Conservation (phyloP, 2,797 vertebrate species). For the Hippocampus kuda region DNA sequence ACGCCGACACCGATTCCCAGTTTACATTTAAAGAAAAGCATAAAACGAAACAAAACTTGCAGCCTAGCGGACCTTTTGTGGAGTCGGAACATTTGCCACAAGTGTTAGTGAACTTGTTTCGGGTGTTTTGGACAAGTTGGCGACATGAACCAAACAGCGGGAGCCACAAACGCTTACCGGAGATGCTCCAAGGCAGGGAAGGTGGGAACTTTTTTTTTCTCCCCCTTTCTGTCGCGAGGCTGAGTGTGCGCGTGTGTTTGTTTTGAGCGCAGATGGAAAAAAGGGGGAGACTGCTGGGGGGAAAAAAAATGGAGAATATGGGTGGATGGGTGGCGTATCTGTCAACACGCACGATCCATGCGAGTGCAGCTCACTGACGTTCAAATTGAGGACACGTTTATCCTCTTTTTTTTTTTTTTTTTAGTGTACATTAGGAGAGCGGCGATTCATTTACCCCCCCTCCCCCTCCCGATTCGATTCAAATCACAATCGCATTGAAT, state of each 20-base stretch:
- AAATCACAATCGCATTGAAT: no score
- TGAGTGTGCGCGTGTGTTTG: neutral
- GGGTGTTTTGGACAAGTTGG: conserved; percentile 31
- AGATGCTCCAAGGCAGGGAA: conserved; percentile 83
- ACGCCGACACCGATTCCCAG: neutral
- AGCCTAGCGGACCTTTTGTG: neutral
- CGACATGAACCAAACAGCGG: conserved; percentile 92
- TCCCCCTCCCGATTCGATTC: no score
- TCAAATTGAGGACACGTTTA: neutral
- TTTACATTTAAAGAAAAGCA: neutral
- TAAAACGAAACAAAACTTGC: neutral
- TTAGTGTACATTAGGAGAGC: no score
- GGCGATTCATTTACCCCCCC: no score
- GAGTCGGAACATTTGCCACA: neutral
- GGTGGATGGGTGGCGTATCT: neutral
- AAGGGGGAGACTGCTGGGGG: neutral
- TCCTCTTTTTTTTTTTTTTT: no score
- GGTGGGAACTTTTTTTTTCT: conserved; percentile 60
- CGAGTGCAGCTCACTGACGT: neutral
- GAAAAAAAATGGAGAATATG: neutral
- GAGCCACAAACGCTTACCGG: conserved; percentile 80
- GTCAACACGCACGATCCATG: neutral
- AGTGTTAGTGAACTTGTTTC: neutral
- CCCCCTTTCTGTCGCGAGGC: neutral
- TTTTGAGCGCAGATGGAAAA: no score